Base-by-base conservation (phyloP, 2,888 invertebrate genomes). In the Drosophila mettleri region DNA sequence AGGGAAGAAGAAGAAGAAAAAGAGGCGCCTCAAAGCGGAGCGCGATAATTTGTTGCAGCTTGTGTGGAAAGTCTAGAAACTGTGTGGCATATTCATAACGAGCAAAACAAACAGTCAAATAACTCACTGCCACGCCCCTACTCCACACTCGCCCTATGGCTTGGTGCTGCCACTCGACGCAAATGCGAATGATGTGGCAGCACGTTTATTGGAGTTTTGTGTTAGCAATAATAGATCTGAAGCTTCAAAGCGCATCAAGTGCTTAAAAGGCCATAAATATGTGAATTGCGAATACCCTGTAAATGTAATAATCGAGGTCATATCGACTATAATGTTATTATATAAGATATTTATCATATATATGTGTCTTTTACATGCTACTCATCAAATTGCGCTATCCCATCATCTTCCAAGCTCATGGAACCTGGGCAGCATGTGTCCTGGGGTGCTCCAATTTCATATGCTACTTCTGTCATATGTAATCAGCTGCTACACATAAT, bases 131-230 rank as follows among this genome's bases (percentile, higher is more conserved):
- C 29, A 34, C 27, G 6, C 22, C 22, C 38, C 8, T 16, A 5
- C 29, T 4, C 14, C 22, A 10, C 22, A 10, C 6, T 4, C 18
- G 9, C 38, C 12, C 34, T 43, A 12, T 29, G 3, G 1, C 38
- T 14, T n/a, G 3, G 27, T 22, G 34, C n/a, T 27, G 68, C 69
- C 69, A 69, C 55, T 70, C 45, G 46, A 46, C 18, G 36, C 49
- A 34, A 18, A 48, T 34, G 54, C 33, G 43, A 57, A 69, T 24
- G 51, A 39, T 69, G 53, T 58, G 71, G 57, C 57, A 69, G 58
- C 39, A 45, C 14, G 36, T 48, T 43, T 45, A 63, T 55, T 46
- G n/a, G 16, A 41, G 24, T 20, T 46, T 24, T n/a, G 0, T 4
- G 18, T 16, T 39, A 24, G 22, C n/a, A 22, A 33, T 22, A 49